A percentile compares a stretch with the other conserved stretches of the same genome.
Evolutionary conservation across 2,797 vertebrate species (phyloP).

Genomic region (Philypnodon macrostomus): DNA sequence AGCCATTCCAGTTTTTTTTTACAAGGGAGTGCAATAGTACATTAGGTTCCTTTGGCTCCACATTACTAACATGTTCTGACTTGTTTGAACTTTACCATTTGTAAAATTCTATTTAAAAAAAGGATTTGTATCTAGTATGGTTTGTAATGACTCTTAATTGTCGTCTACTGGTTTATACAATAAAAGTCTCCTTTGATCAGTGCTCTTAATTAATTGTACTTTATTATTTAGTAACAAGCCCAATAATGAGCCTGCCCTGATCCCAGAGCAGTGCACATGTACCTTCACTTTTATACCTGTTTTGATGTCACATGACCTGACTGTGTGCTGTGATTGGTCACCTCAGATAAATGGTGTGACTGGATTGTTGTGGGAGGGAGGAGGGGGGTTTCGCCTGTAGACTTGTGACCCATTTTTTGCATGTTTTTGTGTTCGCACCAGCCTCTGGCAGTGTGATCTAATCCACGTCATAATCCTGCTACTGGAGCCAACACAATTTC

Average conservation of each 20-base stretch:
- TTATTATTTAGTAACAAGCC: not conserved
- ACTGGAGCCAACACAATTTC: conserved; percentile 64
- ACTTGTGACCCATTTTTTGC: conserved; percentile 69
- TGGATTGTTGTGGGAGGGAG: conserved; percentile 55
- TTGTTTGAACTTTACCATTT: not conserved
- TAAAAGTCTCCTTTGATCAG: conserved; percentile 62
- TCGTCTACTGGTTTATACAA: conserved; percentile 56
- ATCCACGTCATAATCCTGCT: conserved; percentile 67
- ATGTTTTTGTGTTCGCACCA: conserved; percentile 44
- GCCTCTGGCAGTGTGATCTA: conserved; percentile 62
- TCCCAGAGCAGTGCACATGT: not conserved
- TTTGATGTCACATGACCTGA: conserved; percentile 69
- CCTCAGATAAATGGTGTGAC: conserved; percentile 48
- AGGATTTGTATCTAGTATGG: conserved; percentile 16
- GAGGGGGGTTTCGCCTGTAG: conserved; percentile 32
- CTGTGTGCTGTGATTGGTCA: conserved; percentile 53
- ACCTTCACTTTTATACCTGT: conserved; percentile 59
- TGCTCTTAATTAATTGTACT: conserved; percentile 40
- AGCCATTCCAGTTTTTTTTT: too few relatives aligned
- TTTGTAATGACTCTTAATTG: conserved; percentile 53
- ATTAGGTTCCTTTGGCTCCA: not conserved
- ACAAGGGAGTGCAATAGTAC: not conserved
- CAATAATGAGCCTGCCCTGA: conserved; percentile 1
- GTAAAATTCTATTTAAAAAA: not conserved
- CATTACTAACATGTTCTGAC: not conserved